Percentiles rank a stretch among this genome's conserved stretches.
These are phyloP conservation scores for Cyanoliseus patagonus DNA, from an alignment of 2,113 vertebrate species.

Conservation along the genomic window DNA sequence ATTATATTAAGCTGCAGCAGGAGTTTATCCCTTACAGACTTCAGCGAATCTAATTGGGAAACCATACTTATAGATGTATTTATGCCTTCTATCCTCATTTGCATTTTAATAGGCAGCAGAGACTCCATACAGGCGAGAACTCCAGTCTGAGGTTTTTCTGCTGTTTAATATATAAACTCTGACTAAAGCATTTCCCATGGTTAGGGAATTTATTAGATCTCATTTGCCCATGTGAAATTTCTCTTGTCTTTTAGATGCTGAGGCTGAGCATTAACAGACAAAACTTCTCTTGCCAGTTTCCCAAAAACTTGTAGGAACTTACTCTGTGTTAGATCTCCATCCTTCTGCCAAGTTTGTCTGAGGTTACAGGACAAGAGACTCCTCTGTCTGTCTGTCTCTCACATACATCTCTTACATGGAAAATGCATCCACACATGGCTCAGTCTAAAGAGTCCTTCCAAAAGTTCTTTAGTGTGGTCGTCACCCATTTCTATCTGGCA, in stretches of 20 bases:
- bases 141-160: not conserved
- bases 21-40: not conserved
- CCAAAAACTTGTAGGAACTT: not conserved
- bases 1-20: not conserved
- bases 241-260: not conserved
- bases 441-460: not conserved
- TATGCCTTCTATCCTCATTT: not conserved
- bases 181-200: conserved; percentile 38
- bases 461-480: not conserved
- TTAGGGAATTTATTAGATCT: not conserved
- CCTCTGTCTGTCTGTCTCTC: not conserved
- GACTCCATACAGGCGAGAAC: not conserved
- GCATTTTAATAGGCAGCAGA: not conserved
- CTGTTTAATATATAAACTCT: not conserved
- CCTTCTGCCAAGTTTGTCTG: not conserved
- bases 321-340: not conserved
- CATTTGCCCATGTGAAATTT: not conserved
- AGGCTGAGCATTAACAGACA: not conserved
- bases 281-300: conserved; percentile 4
- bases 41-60: not conserved
- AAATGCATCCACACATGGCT: not conserved
- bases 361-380: not conserved
- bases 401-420: not conserved
- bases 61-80: not conserved
- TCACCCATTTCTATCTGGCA: not conserved